Evolutionary conservation across 2,797 vertebrate species (phyloP).

Genomic region (Ataeniobius toweri): DNA sequence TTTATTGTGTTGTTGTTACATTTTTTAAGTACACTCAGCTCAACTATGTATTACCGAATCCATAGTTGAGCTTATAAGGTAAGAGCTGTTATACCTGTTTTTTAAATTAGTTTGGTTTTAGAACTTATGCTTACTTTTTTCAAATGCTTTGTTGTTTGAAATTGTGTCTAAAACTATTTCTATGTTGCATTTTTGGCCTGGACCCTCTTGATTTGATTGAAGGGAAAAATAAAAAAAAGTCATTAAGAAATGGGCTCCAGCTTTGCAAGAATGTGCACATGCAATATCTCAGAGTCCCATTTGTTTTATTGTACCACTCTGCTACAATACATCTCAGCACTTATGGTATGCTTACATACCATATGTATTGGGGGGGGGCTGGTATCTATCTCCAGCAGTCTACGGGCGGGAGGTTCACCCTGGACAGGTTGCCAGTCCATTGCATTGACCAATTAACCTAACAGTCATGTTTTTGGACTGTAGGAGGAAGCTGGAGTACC

Average conservation of each 20-base stretch:
- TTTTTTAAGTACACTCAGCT: background rate
- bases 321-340: conserved; percentile 55
- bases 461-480: no score
- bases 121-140: background rate
- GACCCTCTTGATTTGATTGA: background rate
- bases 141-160: background rate
- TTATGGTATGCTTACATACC: conserved; percentile 60
- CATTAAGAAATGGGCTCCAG: no score
- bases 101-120: background rate
- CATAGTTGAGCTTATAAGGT: background rate
- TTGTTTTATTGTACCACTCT: conserved; percentile 23
- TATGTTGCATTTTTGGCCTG: background rate
- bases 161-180: background rate
- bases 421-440: no score
- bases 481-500: no score
- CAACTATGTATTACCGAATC: background rate
- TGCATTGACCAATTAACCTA: no score
- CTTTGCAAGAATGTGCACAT: no score
- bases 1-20: conserved; percentile 40
- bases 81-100: background rate
- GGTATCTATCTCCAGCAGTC: no score
- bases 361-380: no score
- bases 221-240: no score
- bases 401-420: no score
- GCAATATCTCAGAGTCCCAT: background rate